Percentiles rank a stretch among this genome's conserved stretches.
Evolutionary conservation across 2,888 invertebrate species (phyloP).

Genomic region (Drepana falcataria): DNA sequence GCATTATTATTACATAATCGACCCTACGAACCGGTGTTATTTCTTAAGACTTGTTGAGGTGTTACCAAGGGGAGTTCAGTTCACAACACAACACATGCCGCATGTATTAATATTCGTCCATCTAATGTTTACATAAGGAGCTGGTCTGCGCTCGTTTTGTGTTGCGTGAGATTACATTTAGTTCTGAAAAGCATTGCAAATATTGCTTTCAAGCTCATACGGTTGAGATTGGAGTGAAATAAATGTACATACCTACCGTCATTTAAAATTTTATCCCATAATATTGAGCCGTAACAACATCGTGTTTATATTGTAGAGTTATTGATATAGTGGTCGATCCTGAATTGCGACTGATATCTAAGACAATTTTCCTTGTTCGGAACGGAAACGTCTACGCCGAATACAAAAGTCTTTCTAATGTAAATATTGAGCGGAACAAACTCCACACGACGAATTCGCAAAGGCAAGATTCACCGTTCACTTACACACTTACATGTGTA

Average conservation of each 20-base stretch:
- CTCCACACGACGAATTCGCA: conserved; percentile 56
- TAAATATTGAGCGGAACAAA: conserved; percentile 66
- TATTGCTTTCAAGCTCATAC: too few species aligned
- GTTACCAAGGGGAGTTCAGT: conserved; percentile 4
- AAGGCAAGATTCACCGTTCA: conserved; percentile 51
- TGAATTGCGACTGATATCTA: conserved; percentile 1
- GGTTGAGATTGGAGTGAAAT: too few species aligned
- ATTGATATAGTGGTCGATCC: too few species aligned
- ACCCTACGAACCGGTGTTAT: conserved; percentile 42
- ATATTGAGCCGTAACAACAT: too few species aligned
- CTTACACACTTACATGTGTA: conserved; percentile 66
- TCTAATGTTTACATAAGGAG: not conserved
- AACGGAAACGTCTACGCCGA: conserved; percentile 47
- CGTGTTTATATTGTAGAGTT: too few species aligned
- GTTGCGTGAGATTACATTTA: not conserved
- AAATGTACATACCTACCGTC: too few species aligned
- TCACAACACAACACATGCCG: not conserved
- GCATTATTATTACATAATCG: conserved; percentile 53
- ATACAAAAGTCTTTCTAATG: conserved; percentile 59
- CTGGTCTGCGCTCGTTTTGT: not conserved
- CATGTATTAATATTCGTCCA: not conserved
- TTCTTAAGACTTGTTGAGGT: conserved; percentile 31
- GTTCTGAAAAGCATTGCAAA: too few species aligned
- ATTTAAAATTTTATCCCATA: too few species aligned
- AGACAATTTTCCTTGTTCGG: conserved; percentile 29